Conservation (phyloP, 1,140 invertebrate genomes). For the Calliphora vicina region DNA sequence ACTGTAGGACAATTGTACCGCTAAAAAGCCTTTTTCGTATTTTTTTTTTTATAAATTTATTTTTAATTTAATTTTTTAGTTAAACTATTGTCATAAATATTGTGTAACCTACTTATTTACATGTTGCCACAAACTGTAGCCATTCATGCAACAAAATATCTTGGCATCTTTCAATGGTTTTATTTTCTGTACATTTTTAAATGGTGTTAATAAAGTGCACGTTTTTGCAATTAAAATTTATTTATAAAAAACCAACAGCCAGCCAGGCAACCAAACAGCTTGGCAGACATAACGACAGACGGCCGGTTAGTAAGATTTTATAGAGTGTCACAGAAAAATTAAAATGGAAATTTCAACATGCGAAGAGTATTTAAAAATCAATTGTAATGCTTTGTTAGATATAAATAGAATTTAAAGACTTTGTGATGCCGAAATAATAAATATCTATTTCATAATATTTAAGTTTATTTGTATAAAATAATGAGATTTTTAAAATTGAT, state of each 20-base stretch:
- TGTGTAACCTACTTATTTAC: background rate
- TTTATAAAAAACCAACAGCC: background rate
- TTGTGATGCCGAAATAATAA: no score
- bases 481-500: no score
- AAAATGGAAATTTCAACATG: background rate
- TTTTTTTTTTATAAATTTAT: background rate
- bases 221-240: conserved; percentile 14
- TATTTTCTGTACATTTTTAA: background rate
- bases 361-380: background rate
- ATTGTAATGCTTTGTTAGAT: background rate
- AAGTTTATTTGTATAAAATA: no score
- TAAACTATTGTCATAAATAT: background rate
- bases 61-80: background rate
- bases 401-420: no score
- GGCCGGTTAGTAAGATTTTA: background rate
- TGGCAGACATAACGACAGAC: background rate
- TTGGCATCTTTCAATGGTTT: background rate
- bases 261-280: no score
- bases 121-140: background rate
- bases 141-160: background rate
- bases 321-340: background rate
- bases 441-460: no score
- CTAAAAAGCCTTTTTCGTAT: no score
- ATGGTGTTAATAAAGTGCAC: conserved; percentile 2
- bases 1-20: no score